phyloP scores from a whole-genome alignment of 2,888 invertebrate genomes.

The Xestia c-nigrum region DNA sequence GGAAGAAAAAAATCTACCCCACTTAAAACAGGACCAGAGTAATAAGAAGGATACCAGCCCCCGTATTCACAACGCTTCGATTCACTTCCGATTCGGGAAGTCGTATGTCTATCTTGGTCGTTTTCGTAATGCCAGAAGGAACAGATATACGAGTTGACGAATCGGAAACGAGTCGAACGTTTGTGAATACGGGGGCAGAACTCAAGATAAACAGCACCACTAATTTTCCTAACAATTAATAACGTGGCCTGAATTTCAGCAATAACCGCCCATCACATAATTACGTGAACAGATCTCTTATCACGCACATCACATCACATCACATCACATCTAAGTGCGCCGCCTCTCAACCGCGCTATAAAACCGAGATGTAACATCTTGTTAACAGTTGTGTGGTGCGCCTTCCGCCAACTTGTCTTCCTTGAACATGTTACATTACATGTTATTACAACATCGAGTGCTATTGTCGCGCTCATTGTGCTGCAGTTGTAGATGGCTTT shows the following conservation, averaged over 20 bases:
- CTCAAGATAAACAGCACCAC: too few species aligned
- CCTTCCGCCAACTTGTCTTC: conserved; percentile 60
- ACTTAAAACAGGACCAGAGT: too few species aligned
- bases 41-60: too few species aligned
- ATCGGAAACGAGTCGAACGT: too few species aligned
- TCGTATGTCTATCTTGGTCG: too few species aligned
- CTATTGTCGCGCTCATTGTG: conserved; percentile 42
- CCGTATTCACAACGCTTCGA: too few species aligned
- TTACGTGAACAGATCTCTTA: conserved; percentile 32
- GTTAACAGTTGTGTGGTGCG: conserved; percentile 20
- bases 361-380: conserved; percentile 38
- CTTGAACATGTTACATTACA: conserved; percentile 41
- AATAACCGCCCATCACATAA: neutral
- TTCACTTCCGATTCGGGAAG: too few species aligned
- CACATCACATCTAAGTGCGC: conserved; percentile 1
- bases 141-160: too few species aligned
- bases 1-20: too few species aligned
- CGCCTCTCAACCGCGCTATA: conserved; percentile 38
- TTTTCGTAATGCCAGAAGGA: too few species aligned
- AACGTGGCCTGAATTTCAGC: neutral
- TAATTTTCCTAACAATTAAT: neutral
- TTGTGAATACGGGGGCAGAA: too few species aligned
- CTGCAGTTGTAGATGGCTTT: neutral
- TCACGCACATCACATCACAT: neutral
- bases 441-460: conserved; percentile 42